Conservation (phyloP, 2,888 invertebrate genomes). For the Corbicula japonica region DNA sequence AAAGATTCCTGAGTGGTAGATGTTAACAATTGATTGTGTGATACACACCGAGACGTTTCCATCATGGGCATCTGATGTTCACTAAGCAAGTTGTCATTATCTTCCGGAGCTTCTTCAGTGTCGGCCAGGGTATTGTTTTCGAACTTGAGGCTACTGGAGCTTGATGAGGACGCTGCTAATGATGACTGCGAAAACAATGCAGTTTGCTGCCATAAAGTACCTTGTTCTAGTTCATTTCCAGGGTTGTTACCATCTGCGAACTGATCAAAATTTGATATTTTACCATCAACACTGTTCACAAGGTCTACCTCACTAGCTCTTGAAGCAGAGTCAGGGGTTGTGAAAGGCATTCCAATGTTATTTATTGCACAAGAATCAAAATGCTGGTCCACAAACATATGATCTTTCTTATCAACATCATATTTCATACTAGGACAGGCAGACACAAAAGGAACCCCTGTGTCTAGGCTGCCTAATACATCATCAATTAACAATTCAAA, state of each 20-base stretch:
- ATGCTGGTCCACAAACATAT: conserved; percentile 1
- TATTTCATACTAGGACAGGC: too few relatives aligned
- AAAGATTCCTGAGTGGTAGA: too few relatives aligned
- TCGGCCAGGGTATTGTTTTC: conserved; percentile 38
- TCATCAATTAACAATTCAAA: conserved; percentile 66
- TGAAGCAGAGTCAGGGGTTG: conserved; percentile 29
- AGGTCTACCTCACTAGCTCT: conserved; percentile 41
- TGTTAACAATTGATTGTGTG: too few relatives aligned
- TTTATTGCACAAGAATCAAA: conserved; percentile 22
- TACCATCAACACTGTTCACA: conserved; percentile 14
- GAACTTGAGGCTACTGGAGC: conserved; percentile 29
- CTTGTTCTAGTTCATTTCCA: conserved; percentile 20
- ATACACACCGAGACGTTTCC: too few relatives aligned
- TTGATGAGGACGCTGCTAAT: neutral
- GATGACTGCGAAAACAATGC: conserved; percentile 8
- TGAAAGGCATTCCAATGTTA: conserved; percentile 41
- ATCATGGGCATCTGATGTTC: too few relatives aligned
- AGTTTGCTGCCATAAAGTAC: conserved; percentile 34
- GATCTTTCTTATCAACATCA: too few relatives aligned
- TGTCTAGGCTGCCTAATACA: conserved; percentile 46
- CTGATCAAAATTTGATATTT: conserved; percentile 2
- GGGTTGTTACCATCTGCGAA: neutral
- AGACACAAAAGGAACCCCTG: conserved; percentile 11
- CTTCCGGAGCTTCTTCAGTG: conserved; percentile 13
- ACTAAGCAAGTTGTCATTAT: too few relatives aligned